Base-by-base conservation (phyloP, 2,113 vertebrate species). In the Saguinus imperator region DNA sequence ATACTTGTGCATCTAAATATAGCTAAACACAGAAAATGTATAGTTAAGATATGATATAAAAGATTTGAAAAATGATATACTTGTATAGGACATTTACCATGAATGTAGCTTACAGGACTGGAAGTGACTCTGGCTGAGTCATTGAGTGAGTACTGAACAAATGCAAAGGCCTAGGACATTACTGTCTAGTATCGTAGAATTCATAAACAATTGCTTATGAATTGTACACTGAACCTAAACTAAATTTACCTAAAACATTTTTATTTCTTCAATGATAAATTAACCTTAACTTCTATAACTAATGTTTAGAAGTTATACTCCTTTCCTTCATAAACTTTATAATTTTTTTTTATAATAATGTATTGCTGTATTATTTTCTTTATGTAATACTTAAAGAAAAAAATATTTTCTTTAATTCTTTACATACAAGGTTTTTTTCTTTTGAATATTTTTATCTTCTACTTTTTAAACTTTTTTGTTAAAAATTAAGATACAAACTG, bases 71-170 rank as follows among this genome's bases (percentile, higher is more conserved):
- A 77, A 48, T 76, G 27, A 77, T 48, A 48, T 2, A 17, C 13
- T 8, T 8, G 14, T 77, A 10, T 77, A 48, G 8, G 8, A 32
- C 43, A 45, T 8, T 35, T 32, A 77, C 16, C 43, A 5, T 77
- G 27, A 29, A 77, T 77, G 43, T 14, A 29, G 75, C 13, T 77
- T 77, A 27, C 4, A 77, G 75, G 43, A 77, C 43, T 48, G 14
- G 75, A 77, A 48, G 75, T 17, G 29, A 27, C 43, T 9, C 27
- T 77, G 14, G 43, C 6, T 75, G 37, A 43, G 27, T 48, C 75
- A 48, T 3, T 77, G 0, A 3, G 14, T 48, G 6, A 27, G 23
- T 45, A 27, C 0, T 18, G 13, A 9, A 27, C 16, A 13, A 48
- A 77, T 32, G 27, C 45, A 16, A 77, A 48, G 75, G 13, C 43